Conservation (phyloP, 2,888 invertebrate species). For the Hirtodrosophila alboralis region DNA sequence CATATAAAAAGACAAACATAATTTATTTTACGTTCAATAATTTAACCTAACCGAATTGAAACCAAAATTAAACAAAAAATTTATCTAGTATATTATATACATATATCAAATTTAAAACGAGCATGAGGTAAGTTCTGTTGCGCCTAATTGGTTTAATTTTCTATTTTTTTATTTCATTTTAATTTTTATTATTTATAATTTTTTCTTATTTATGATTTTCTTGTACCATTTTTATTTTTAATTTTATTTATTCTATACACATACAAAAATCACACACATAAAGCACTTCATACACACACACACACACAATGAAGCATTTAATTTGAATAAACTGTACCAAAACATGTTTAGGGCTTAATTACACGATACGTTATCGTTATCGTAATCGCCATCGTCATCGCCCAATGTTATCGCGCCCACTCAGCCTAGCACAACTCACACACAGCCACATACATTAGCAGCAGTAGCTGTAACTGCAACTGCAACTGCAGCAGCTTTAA, state of each 20-base stretch:
- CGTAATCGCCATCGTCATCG: conserved; percentile 26
- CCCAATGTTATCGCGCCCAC: conserved; percentile 24
- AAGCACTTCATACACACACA: conserved; percentile 18
- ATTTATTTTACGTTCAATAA: conserved; percentile 73
- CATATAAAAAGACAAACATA: conserved; percentile 58
- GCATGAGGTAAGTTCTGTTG: conserved; percentile 83
- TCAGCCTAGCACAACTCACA: conserved; percentile 5
- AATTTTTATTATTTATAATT: conserved; percentile 47
- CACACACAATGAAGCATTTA: conserved; percentile 17
- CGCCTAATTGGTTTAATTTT: conserved; percentile 76
- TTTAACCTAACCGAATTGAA: conserved; percentile 61
- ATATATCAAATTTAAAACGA: conserved; percentile 67
- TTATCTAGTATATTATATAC: conserved; percentile 52
- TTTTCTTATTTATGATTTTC: conserved; percentile 43
- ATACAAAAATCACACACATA: conserved; percentile 21
- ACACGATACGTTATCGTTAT: conserved; percentile 20
- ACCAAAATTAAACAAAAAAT: conserved; percentile 48
- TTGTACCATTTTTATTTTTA: conserved; percentile 41
- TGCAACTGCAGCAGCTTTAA: too few species aligned
- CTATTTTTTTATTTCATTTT: conserved; percentile 44
- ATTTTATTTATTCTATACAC: conserved; percentile 10
- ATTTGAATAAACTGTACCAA: conserved; percentile 36
- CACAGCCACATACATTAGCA: conserved; percentile 19
- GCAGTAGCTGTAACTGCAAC: conserved; percentile 20
- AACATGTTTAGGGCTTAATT: conserved; percentile 19